A percentile compares a stretch with the other conserved stretches of the same genome.
Conservation (phyloP, 2,113 vertebrate species). For the Anolis carolinensis region DNA sequence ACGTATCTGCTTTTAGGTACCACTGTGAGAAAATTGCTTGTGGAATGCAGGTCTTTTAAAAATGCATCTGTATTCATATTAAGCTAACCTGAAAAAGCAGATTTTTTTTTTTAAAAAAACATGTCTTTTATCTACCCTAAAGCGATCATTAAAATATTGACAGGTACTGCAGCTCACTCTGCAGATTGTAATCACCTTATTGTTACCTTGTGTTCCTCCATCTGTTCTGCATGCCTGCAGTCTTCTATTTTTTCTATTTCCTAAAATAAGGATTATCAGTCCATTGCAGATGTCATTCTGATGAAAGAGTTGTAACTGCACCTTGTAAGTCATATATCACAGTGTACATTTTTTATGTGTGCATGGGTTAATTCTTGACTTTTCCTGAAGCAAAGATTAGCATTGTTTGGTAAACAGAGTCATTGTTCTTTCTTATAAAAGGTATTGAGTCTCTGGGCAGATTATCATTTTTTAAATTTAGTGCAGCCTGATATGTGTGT, state of each 20-base stretch:
- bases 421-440: not conserved
- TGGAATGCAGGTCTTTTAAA: not conserved
- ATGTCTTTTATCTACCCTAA: conserved; percentile 9
- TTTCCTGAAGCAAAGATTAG: not conserved
- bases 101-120: not conserved
- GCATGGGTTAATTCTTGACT: not conserved
- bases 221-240: not conserved
- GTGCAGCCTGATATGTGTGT: not conserved
- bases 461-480: not conserved
- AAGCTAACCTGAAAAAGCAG: conserved; percentile 14
- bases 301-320: not conserved
- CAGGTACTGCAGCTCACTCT: not conserved
- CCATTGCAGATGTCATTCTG: not conserved
- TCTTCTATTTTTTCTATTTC: not conserved
- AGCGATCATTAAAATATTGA: conserved; percentile 37
- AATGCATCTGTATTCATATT: not conserved
- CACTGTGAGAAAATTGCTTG: not conserved
- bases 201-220: not conserved
- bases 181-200: conserved; percentile 13
- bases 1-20: not conserved
- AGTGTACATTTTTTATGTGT: not conserved
- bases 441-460: not conserved
- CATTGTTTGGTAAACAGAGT: not conserved
- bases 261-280: conserved; percentile 20
- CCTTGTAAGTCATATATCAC: not conserved